These are phyloP conservation scores for Champsocephalus esox DNA, from an alignment of 2,797 vertebrate genomes.

Conservation along the genomic window DNA sequence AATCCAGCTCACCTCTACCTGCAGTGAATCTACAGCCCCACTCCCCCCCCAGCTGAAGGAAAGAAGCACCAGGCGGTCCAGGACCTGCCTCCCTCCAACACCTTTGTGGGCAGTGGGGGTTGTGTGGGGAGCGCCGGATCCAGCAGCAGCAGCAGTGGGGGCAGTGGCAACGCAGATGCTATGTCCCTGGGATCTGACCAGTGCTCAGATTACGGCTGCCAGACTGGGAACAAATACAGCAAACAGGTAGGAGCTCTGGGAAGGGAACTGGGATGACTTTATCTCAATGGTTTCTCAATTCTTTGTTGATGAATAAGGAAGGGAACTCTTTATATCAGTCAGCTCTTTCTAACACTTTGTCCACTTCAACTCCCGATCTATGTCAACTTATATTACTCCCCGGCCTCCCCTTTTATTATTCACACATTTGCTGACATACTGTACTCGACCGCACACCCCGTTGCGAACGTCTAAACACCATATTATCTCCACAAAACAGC, in stretches of 20 bases:
- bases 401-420: constrained; percentile 41
- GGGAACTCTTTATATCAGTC: constrained; percentile 10
- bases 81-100: constrained; percentile 98
- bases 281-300: background rate
- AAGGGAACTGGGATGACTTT: background rate
- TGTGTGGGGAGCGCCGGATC: constrained; percentile 85
- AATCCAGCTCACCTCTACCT: constrained; percentile 95
- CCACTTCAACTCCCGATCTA: constrained; percentile 35
- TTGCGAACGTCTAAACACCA: constrained; percentile 63
- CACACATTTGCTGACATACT: constrained; percentile 57
- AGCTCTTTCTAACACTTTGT: constrained; percentile 31
- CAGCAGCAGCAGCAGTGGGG: constrained; percentile 82
- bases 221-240: constrained; percentile 94
- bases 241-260: constrained; percentile 90
- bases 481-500: constrained; percentile 71
- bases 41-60: constrained; percentile 92
- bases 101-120: constrained; percentile 94
- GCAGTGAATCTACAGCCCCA: constrained; percentile 96
- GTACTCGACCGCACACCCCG: constrained; percentile 42
- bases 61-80: constrained; percentile 98
- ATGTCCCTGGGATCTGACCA: constrained; percentile 97
- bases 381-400: constrained; percentile 15
- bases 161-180: constrained; percentile 84
- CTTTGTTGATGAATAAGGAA: background rate
- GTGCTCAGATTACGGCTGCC: constrained; percentile 98